Base-by-base conservation (phyloP, 2,797 vertebrate species). In the Harpagifer antarcticus region DNA sequence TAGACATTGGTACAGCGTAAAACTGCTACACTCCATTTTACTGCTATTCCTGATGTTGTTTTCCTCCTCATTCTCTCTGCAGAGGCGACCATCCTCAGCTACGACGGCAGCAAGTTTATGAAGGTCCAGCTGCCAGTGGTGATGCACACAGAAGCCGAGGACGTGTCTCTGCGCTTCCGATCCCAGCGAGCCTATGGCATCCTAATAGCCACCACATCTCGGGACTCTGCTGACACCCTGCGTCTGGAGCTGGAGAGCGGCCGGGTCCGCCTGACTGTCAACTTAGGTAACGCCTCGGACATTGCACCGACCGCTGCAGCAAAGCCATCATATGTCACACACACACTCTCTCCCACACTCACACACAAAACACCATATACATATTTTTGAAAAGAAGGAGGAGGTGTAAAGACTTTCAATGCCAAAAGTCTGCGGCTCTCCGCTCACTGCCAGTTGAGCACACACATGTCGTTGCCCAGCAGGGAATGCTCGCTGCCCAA, bases 21-120 rank as follows among this genome's bases (percentile, higher is more conserved):
- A 80, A 56, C 40, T 45, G 56, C 55, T 20, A 7, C n/a, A 33
- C 19, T 79, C 47, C 47, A 45, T 81, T 76, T 74, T 49, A 44
- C 42, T 3, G 17, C 33, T 37, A 55, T 75, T 71, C 42, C 68
- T 72, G 54, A 79, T 80, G 53, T 66, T 57, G 9, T 54, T 73
- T 52, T 59, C 49, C 23, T 54, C 4, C 20, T 66, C 8, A 11
- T 74, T 70, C 68, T 68, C 58, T 81, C 68, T 50, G 44, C 90
- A 99, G 98, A 99, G 86, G 97, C 98, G 37, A 99, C 98, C 0
- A 92, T 99, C 84, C 93, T 99, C 86, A 99, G 97, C 91, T 99
- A 99, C 0, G 98, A 99, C 14, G 98, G 98, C 89, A 98, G 97
- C 55, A 99, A 99, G 96, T 99, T 98, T 73, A 99, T 99, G 98